Evolutionary conservation across 2,888 invertebrate species (phyloP), one percentile per base, ranked within the genome.

Genomic region (Heteromurus nitidus): DNA sequence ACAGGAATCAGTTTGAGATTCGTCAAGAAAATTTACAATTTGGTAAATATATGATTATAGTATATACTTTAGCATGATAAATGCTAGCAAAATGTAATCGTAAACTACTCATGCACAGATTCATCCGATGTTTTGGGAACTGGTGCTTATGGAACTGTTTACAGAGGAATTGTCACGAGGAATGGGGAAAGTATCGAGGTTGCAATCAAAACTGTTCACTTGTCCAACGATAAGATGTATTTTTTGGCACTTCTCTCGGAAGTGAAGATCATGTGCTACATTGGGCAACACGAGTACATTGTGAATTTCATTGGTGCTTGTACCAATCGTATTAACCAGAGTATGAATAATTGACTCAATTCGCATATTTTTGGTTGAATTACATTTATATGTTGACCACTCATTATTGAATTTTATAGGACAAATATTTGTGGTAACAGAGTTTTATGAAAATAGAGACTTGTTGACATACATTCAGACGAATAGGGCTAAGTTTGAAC

Each of bases 241-340:
- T 81, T 83, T 58, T 72, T 62, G n/a, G 70, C 81, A 1, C 64
- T 83, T 11, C 77, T 83, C 3, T 76, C 80, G 0, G 83, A 83
- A 64, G 55, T 83, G 1, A 83, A 83, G 67, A 81, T 83, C 13
- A 83, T 83, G 83, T 68, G 77, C 50, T 83, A 50, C 20, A 77
- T 83, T 58, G 83, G 81, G 20, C 53, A 74, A 11, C 80, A 83
- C 62, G 73, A 24, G 9, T 64, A 81, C 42, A 67, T 83, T 18
- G 55, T 83, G 11, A 50, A 69, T 7, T 31, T 83, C 20, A 53
- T 83, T n/a, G 83, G 83, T 1, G 80, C 83, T 3, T 81, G 80
- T 44, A 83, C 83, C 1, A 69, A 67, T n/a, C 65, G 76, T 26
- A 69, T 83, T 30, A 24, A 80, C 31, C 62, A 67, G 60, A 31